Evolutionary conservation across 2,113 vertebrate genomes (phyloP), one percentile per base, ranked within the genome.

Genomic region (Egretta garzetta): DNA sequence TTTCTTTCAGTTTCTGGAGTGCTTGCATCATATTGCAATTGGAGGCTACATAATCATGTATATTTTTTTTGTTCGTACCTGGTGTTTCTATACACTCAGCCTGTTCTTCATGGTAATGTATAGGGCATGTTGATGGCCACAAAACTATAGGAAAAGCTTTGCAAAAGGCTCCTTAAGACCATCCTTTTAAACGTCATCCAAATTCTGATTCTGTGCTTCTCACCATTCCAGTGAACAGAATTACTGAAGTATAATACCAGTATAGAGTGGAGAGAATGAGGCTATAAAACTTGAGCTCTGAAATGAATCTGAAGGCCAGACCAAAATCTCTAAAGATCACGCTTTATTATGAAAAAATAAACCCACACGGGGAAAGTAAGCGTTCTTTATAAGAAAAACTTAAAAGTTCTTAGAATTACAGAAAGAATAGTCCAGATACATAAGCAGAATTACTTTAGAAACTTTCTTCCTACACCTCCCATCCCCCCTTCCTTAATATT

Each of bases 391-490:
- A 43, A 70, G 6, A 37, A 70, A 74, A 49, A 63, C 2, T 1
- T 6, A 28, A 59, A 49, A 24, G 2, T 5, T 39, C n/a, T 47
- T 39, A 50, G 12, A 91, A 77, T 50, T 86, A 62, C 5, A 52
- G 14, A 6, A 52, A 60, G 39, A 80, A 58, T 12, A 12, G 0
- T 32, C 2, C 0, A 35, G 37, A 22, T 24, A 45, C 9, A 11
- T n/a, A 47, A 73, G 10, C 13, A 63, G 9, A 55, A 71, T 72
- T 53, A 37, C 10, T 47, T 80, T 21, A 63, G 12, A 63, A 24
- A 49, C 8, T 73, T 82, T 79, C 14, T 52, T 72, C 30, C 12
- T 50, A 14, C 2, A 33, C 23, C 7, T 50, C 55, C 16, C 79
- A 4, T 52, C 13, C 9, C 4, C 5, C 3, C 8, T 83, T 71